phyloP scores from a whole-genome alignment of 2,113 vertebrate species.

The Cyprinodon brontotheroides region DNA sequence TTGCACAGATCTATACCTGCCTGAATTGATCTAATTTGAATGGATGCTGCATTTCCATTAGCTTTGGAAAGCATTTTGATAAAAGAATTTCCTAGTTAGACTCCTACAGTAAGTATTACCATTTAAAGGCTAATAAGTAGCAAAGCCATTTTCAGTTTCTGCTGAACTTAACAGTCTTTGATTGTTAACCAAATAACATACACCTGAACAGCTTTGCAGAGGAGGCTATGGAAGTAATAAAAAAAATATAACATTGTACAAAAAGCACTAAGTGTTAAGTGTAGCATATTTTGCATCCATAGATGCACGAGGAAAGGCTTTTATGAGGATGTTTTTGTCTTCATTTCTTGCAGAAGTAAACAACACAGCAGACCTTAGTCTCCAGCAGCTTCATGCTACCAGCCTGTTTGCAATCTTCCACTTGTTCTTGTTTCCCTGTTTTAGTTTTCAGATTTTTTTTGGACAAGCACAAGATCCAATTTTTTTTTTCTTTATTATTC shows the following conservation, averaged over 20 bases:
- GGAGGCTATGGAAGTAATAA: not conserved
- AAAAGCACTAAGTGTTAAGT: not conserved
- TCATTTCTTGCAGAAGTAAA: not conserved
- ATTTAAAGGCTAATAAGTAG: not conserved
- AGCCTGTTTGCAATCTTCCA: not conserved
- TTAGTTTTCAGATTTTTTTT: not conserved
- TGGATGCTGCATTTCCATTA: not conserved
- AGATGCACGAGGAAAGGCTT: not conserved
- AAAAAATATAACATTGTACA: not conserved
- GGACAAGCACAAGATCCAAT: not conserved
- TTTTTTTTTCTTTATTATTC: not conserved
- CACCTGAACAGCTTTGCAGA: not conserved
- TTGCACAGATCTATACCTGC: too few species aligned
- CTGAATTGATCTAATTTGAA: too few species aligned
- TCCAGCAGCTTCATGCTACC: not conserved
- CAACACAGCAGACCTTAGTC: not conserved
- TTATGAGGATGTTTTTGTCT: not conserved
- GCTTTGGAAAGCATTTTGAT: not conserved
- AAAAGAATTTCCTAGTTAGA: not conserved
- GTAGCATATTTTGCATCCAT: not conserved
- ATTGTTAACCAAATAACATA: not conserved
- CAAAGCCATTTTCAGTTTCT: not conserved
- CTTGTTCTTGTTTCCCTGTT: too few species aligned
- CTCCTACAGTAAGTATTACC: not conserved
- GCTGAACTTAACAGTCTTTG: not conserved